Base-by-base conservation (phyloP, 1,140 invertebrate species). In the Ceratina japonica region DNA sequence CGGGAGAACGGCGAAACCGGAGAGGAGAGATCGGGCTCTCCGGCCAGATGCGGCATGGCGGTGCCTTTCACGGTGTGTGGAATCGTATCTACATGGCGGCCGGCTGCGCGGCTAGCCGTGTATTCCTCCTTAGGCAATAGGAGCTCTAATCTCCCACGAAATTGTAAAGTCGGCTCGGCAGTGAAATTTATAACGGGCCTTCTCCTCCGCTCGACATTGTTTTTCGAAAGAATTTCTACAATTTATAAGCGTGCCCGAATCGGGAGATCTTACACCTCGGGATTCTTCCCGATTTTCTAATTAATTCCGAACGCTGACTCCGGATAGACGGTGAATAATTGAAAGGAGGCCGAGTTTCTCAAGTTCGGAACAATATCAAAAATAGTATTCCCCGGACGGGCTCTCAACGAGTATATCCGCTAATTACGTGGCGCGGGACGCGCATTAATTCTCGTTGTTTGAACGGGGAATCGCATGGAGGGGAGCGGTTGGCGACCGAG, bases 91-190 rank as follows among this genome's bases (percentile, higher is more conserved):
- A 82, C 76, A 87, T 81, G 83, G 79, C 76, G 79, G 77, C 68
- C 77, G 56, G 82, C 69, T 80, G 78, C 61, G 71, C 79, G 64
- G 80, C 68, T 81, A 44, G 37, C 5, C 37, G 37, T 44, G 37
- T 44, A 86, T 86, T 88, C 79, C 86, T 83, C 69, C 85, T 81
- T 65, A 24, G 56, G 79, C 86, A 87, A 86, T 87, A 85, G 84
- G 74, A 80, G 83, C 83, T 89, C 81, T 90, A 90, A 90, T 90
- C 86, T 90, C 68, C 81, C 80, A 87, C 88, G 79, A 87, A 90
- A 88, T 87, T 87, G 83, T 87, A 85, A 86, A 88, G 79, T 79
- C 70, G 69, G 65, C 79, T 74, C 65, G 81, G 78, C 24, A 79
- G 75, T 65, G 80, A 87, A 86, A 89, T 89, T 89, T 88, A 89